Evolutionary conservation across 2,888 invertebrate species (phyloP).

Genomic region (Odontomyia ornata): DNA sequence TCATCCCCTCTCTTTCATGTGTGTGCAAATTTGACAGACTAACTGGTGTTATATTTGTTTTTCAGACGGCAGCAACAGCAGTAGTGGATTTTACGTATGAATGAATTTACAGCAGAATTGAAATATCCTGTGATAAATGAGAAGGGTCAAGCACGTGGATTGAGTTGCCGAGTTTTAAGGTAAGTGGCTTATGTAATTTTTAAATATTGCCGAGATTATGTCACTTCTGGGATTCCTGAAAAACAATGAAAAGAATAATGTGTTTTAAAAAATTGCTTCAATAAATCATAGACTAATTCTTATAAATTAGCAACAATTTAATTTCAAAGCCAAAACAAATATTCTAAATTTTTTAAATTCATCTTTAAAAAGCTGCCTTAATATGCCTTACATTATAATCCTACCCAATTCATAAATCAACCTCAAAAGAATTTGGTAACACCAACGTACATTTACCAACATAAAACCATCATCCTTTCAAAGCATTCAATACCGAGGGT

Average conservation of each 20-base stretch:
- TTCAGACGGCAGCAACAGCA: not conserved
- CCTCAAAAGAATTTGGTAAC: not conserved
- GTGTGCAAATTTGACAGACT: not conserved
- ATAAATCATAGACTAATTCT: too few species aligned
- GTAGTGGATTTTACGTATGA: constrained; percentile 21
- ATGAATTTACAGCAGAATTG: not conserved
- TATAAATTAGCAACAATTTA: too few species aligned
- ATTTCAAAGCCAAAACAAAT: too few species aligned
- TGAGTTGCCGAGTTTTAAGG: not conserved
- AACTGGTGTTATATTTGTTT: constrained; percentile 28
- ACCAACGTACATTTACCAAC: not conserved
- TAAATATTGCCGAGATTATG: too few species aligned
- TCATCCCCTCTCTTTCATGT: not conserved
- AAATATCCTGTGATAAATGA: not conserved
- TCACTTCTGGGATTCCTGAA: too few species aligned
- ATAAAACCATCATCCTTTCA: not conserved
- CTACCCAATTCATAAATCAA: not conserved
- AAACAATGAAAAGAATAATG: too few species aligned
- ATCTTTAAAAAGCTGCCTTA: too few species aligned
- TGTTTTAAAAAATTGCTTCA: too few species aligned
- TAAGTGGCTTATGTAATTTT: too few species aligned
- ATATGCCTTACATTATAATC: too few species aligned
- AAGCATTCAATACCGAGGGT: constrained; percentile 1
- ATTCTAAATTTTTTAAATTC: too few species aligned
- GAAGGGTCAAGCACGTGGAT: constrained; percentile 8